These are phyloP conservation scores for Hyppa rectilinea DNA, from an alignment of 2,888 invertebrate species.

Conservation along the genomic window DNA sequence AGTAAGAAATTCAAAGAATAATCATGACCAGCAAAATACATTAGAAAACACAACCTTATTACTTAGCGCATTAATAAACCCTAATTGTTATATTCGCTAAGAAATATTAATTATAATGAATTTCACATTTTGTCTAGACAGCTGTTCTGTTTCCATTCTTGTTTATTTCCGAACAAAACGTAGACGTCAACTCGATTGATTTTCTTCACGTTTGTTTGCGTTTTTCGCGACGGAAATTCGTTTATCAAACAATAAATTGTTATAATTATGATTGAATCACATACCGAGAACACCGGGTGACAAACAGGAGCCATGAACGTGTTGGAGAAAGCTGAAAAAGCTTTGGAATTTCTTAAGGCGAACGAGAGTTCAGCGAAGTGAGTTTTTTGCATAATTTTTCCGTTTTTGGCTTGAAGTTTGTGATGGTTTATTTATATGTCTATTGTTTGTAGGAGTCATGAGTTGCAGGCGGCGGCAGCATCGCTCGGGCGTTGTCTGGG, in stretches of 20 bases:
- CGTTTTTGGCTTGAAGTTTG: conserved; percentile 42
- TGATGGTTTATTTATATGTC: conserved; percentile 42
- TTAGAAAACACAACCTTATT: neutral
- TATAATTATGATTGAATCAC: conserved; percentile 68
- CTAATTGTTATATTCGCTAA: rapidly evolving
- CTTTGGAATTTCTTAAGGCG: conserved; percentile 85
- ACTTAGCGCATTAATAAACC: no score
- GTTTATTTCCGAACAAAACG: conserved; percentile 50
- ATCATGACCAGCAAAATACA: neutral
- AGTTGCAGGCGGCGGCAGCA: conserved; percentile 85
- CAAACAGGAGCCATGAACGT: conserved; percentile 81
- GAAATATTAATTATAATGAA: no score
- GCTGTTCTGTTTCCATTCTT: conserved; percentile 26
- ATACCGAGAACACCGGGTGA: conserved; percentile 65
- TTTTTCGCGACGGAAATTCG: conserved; percentile 70
- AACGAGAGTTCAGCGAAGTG: conserved; percentile 83
- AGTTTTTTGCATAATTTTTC: conserved; percentile 66
- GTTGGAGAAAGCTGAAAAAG: conserved; percentile 88
- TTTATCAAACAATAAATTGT: conserved; percentile 55
- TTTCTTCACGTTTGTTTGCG: conserved; percentile 77
- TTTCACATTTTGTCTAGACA: conserved; percentile 17
- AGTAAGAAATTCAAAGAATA: neutral
- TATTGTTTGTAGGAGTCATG: conserved; percentile 81
- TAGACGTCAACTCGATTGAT: conserved; percentile 73
- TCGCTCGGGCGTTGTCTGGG: conserved; percentile 87